Conservation (phyloP, 2,797 vertebrate genomes). For the Hafferia zeledoni region DNA sequence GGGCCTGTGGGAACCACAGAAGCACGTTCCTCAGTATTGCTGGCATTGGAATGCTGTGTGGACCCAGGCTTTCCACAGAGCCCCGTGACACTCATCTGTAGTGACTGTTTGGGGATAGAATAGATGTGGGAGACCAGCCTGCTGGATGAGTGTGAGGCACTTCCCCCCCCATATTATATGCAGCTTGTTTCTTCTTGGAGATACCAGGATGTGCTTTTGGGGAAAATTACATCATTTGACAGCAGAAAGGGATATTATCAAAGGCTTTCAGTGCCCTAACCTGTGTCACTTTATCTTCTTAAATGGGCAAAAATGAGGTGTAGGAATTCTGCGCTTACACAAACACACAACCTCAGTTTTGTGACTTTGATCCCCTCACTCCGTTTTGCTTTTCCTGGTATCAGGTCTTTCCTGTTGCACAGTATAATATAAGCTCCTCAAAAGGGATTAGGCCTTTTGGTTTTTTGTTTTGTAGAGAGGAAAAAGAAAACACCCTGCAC, state of each 20-base stretch:
- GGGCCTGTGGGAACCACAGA: not conserved
- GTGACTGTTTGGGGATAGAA: not conserved
- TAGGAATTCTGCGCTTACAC: not conserved
- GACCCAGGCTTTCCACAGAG: not conserved
- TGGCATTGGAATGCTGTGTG: not conserved
- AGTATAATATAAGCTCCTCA: not conserved
- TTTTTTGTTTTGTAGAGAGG: not conserved
- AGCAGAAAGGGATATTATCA: not conserved
- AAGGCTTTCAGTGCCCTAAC: not conserved
- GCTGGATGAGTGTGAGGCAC: not conserved
- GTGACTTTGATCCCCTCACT: not conserved
- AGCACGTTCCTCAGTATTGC: not conserved
- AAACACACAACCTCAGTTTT: not conserved
- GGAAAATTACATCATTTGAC: not conserved
- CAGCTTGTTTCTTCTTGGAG: not conserved
- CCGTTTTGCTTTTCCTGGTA: not conserved
- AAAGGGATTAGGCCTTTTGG: not conserved
- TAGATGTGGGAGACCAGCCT: not conserved
- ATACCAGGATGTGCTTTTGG: not conserved
- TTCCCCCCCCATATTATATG: not conserved
- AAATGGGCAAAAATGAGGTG: not conserved
- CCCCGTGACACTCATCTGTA: not conserved
- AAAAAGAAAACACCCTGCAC: not conserved
- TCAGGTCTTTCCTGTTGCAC: not conserved
- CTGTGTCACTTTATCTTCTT: not conserved